Evolutionary conservation across 2,888 invertebrate species (phyloP).

Genomic region (Caenorhabditis doughertyi): DNA sequence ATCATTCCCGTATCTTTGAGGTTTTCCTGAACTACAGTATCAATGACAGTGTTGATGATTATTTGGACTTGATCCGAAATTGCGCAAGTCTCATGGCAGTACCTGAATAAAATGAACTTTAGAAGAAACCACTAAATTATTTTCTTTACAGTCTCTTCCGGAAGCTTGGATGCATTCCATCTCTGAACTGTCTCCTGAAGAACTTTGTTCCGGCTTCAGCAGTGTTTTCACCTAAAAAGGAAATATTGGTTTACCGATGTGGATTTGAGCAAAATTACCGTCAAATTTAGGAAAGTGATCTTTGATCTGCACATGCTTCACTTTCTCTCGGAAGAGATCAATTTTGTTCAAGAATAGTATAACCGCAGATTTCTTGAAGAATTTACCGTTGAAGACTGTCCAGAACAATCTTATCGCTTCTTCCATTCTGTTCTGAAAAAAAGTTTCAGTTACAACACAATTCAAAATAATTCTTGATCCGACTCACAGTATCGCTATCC

Average conservation of each 20-base stretch:
- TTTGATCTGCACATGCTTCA: constrained; percentile 68
- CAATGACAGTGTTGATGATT: constrained; percentile 80
- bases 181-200: constrained; percentile 68
- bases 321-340: constrained; percentile 80
- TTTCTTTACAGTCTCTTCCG: constrained; percentile 25
- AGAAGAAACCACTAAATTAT: not conserved
- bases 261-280: constrained; percentile 54
- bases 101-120: constrained; percentile 42
- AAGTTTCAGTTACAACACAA: not conserved
- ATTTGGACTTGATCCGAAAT: constrained; percentile 70
- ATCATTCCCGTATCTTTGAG: constrained; percentile 80
- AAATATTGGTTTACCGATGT: not conserved
- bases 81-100: constrained; percentile 78
- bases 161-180: constrained; percentile 50
- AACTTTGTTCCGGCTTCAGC: constrained; percentile 69
- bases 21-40: constrained; percentile 80
- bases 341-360: constrained; percentile 82
- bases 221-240: constrained; percentile 71
- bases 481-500: constrained; percentile 73
- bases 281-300: constrained; percentile 71
- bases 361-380: constrained; percentile 76
- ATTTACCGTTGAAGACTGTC: constrained; percentile 70
- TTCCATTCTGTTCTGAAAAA: constrained; percentile 78
- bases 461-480: not conserved
- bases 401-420: constrained; percentile 79